Evolutionary conservation across 2,113 vertebrate species (phyloP).

Genomic region (Mirounga angustirostris): DNA sequence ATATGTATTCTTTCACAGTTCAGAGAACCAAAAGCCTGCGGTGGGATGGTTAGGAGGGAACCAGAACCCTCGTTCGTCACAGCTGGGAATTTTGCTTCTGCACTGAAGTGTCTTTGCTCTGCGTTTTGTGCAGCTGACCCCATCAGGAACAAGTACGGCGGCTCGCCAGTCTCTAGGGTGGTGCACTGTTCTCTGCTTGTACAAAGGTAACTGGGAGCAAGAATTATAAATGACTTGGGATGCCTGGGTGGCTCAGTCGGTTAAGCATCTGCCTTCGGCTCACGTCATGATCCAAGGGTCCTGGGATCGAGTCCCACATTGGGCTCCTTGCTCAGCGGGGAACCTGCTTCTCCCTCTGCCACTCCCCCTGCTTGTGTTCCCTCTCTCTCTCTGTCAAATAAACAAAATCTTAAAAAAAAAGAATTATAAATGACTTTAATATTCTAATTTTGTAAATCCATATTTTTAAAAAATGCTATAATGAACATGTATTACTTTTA

Average conservation of each 20-base stretch:
- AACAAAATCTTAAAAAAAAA: too few relatives aligned
- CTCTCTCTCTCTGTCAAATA: too few relatives aligned
- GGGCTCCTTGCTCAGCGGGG: too few relatives aligned
- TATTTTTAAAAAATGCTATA: neutral
- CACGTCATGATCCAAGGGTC: too few relatives aligned
- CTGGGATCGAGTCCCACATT: too few relatives aligned
- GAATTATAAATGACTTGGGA: neutral
- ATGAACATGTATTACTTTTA: neutral
- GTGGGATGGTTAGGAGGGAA: neutral
- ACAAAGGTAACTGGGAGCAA: neutral
- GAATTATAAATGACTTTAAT: neutral
- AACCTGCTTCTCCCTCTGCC: too few relatives aligned
- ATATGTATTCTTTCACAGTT: neutral
- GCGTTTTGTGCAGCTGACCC: neutral
- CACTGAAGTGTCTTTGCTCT: neutral
- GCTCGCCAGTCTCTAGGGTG: neutral
- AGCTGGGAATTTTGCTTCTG: neutral
- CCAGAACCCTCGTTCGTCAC: neutral
- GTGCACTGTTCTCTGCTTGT: neutral
- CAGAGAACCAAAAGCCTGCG: neutral
- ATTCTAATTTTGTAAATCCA: neutral
- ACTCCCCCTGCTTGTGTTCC: too few relatives aligned
- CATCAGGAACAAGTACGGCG: neutral
- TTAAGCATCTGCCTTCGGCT: too few relatives aligned
- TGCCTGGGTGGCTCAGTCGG: too few relatives aligned